A percentile compares a stretch with the other conserved stretches of the same genome.
These are phyloP conservation scores for Pollenia labialis DNA, from an alignment of 2,888 invertebrate species.

Conservation along the genomic window DNA sequence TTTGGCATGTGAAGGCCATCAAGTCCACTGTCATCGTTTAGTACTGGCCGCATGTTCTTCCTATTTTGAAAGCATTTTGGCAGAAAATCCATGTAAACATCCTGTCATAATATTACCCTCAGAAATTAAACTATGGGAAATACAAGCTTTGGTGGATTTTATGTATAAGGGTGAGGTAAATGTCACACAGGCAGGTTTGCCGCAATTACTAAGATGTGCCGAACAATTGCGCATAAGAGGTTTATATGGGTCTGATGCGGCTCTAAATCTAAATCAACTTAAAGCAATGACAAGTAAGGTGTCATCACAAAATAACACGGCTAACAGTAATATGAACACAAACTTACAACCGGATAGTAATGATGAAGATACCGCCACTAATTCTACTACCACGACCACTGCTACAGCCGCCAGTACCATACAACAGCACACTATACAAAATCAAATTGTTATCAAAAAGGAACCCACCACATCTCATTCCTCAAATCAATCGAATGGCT, in stretches of 20 bases:
- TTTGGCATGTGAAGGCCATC: slow-evolving; percentile 93
- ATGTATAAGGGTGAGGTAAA: slow-evolving; percentile 96
- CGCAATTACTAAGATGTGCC: slow-evolving; percentile 92
- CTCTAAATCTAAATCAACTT: slow-evolving; percentile 82
- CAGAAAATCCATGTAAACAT: slow-evolving; percentile 94
- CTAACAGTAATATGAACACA: slow-evolving; percentile 58
- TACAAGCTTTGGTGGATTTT: slow-evolving; percentile 94
- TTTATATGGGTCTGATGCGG: slow-evolving; percentile 83
- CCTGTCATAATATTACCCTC: slow-evolving; percentile 92
- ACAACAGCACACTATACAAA: slow-evolving; percentile 62
- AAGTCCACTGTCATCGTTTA: slow-evolving; percentile 92
- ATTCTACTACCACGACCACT: slow-evolving; percentile 79
- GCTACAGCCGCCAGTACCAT: slow-evolving; percentile 74
- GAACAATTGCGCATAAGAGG: slow-evolving; percentile 93
- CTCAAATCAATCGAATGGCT: slow-evolving; percentile 49
- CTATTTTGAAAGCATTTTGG: slow-evolving; percentile 91
- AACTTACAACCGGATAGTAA: slow-evolving; percentile 74
- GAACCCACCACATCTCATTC: slow-evolving; percentile 63
- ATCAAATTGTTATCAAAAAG: slow-evolving; percentile 70
- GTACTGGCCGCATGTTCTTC: slow-evolving; percentile 94
- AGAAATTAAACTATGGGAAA: slow-evolving; percentile 93
- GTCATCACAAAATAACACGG: slow-evolving; percentile 39
- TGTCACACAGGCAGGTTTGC: slow-evolving; percentile 92
- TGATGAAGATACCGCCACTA: slow-evolving; percentile 79
- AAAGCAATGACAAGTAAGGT: slow-evolving; percentile 78